These are phyloP conservation scores for Cataglyphis albicans DNA, from an alignment of 2,888 invertebrate species.

Conservation along the genomic window DNA sequence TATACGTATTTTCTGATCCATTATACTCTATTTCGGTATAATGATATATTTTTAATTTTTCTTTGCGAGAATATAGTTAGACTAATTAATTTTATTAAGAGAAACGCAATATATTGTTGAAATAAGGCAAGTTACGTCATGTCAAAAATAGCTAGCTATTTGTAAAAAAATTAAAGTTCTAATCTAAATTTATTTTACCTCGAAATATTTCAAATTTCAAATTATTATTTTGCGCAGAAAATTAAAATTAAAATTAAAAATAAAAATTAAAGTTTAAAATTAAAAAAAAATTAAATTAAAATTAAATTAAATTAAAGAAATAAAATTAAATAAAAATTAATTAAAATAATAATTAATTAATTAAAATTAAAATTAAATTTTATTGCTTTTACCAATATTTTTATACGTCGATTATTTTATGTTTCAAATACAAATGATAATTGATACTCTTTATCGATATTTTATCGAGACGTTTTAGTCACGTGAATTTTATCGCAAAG, in stretches of 20 bases:
- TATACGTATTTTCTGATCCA: neutral
- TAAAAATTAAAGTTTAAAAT: too few relatives aligned
- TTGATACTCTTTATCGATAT: neutral
- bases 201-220: neutral
- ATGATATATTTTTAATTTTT: neutral
- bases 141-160: neutral
- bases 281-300: too few relatives aligned
- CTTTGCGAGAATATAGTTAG: neutral
- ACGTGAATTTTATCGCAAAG: conserved; percentile 46
- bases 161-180: too few relatives aligned
- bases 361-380: too few relatives aligned
- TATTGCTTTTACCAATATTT: neutral
- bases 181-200: neutral
- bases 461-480: conserved; percentile 16
- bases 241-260: too few relatives aligned
- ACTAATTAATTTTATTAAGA: neutral
- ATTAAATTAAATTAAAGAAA: too few relatives aligned
- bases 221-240: too few relatives aligned
- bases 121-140: neutral
- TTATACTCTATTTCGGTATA: neutral
- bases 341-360: too few relatives aligned
- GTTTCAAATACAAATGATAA: neutral
- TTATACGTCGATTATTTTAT: neutral
- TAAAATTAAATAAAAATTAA: too few relatives aligned
- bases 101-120: neutral